Evolutionary conservation across 2,888 invertebrate genomes (phyloP).

Genomic region (Cephus pygmeus): DNA sequence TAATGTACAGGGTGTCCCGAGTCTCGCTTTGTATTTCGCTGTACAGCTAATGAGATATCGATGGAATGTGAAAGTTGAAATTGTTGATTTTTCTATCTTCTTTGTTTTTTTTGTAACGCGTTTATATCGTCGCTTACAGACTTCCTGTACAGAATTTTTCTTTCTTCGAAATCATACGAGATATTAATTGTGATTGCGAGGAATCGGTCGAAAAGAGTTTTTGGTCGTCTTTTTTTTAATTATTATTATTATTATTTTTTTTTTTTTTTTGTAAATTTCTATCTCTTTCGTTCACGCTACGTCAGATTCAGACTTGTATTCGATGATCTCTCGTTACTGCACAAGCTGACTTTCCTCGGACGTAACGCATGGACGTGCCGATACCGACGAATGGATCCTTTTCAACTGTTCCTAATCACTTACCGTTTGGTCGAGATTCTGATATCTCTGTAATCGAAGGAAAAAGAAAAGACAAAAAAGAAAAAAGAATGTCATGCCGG

Average conservation of each 20-base stretch:
- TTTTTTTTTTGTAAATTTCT: background rate
- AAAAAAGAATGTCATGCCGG: background rate
- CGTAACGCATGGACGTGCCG: constrained; percentile 22
- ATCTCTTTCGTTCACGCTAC: background rate
- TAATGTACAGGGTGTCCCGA: background rate
- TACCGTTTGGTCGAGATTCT: background rate
- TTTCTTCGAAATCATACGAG: background rate
- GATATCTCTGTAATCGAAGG: background rate
- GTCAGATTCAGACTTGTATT: background rate
- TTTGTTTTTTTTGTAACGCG: no score
- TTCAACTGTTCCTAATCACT: background rate
- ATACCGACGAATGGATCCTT: constrained; percentile 19
- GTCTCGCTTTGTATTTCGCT: background rate
- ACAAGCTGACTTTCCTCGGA: constrained; percentile 26
- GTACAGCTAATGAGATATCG: background rate
- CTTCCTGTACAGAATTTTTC: background rate
- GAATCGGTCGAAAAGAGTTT: background rate
- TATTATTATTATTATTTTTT: background rate
- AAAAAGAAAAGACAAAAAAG: no score
- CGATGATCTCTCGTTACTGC: constrained; percentile 10
- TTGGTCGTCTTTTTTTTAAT: background rate
- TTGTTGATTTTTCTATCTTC: background rate
- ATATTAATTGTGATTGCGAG: background rate
- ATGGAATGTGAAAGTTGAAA: background rate
- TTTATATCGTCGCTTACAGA: background rate